Evolutionary conservation across 2,888 invertebrate genomes (phyloP).

Genomic region (Drosophila sordidapex): DNA sequence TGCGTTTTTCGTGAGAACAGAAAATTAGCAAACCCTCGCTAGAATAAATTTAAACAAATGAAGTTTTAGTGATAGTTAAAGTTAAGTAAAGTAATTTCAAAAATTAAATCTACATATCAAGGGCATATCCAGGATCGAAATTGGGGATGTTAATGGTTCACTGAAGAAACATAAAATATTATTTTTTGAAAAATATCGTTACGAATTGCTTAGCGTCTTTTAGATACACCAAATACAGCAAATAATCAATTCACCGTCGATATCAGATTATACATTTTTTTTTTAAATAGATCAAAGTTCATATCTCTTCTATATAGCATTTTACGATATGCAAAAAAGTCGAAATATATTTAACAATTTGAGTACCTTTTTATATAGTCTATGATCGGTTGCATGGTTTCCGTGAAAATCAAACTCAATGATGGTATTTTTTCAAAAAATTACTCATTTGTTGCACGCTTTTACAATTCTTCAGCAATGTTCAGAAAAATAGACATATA

Average conservation of each 20-base stretch:
- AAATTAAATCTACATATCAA: background rate
- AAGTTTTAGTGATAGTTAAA: background rate
- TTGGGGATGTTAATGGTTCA: background rate
- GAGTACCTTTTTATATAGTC: no score
- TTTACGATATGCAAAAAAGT: background rate
- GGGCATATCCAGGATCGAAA: background rate
- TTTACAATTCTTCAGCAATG: background rate
- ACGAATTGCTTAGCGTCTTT: background rate
- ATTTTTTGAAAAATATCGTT: background rate
- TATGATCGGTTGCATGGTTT: no score
- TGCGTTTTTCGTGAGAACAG: conserved; percentile 27
- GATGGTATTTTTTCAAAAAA: background rate
- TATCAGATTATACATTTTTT: background rate
- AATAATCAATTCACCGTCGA: background rate
- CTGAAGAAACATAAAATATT: background rate
- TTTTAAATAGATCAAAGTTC: no score
- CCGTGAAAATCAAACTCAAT: background rate
- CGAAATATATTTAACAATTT: background rate
- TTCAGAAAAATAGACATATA: no score
- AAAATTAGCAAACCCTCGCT: conserved; percentile 1
- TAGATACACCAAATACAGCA: background rate
- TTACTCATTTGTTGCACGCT: background rate
- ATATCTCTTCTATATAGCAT: no score
- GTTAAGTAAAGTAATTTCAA: background rate
- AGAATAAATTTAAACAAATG: background rate